phyloP scores from a whole-genome alignment of 2,797 vertebrate genomes.

The Platyrinchus mystaceus region DNA sequence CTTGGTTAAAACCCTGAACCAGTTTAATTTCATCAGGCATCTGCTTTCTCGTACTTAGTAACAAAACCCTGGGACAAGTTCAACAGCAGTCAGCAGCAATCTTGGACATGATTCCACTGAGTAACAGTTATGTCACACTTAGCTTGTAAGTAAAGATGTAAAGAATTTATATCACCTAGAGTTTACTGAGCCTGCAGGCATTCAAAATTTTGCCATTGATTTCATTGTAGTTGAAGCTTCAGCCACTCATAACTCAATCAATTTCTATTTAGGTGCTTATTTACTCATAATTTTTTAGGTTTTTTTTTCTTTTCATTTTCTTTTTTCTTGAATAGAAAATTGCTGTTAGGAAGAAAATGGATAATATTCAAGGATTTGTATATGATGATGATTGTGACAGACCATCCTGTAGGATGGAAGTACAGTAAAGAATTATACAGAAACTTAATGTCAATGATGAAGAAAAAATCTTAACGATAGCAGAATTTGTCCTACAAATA shows the following conservation, averaged over 20 bases:
- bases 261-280: not conserved
- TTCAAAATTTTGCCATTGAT: not conserved
- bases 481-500: not conserved
- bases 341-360: not conserved
- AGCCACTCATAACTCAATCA: not conserved
- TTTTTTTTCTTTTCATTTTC: not conserved
- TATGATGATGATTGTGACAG: not conserved
- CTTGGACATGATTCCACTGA: not conserved
- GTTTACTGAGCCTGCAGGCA: not conserved
- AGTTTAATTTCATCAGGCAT: not conserved
- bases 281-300: not conserved
- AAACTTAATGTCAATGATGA: not conserved
- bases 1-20: not conserved
- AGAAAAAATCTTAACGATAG: not conserved
- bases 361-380: not conserved
- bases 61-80: not conserved
- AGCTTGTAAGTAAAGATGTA: not conserved
- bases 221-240: not conserved
- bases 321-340: not conserved
- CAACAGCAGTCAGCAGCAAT: not conserved
- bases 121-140: not conserved
- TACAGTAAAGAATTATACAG: not conserved
- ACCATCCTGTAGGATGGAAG: not conserved
- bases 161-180: not conserved
- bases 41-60: not conserved